These are phyloP conservation scores for Melanotus villosus DNA, from an alignment of 2,888 invertebrate genomes.

Conservation along the genomic window DNA sequence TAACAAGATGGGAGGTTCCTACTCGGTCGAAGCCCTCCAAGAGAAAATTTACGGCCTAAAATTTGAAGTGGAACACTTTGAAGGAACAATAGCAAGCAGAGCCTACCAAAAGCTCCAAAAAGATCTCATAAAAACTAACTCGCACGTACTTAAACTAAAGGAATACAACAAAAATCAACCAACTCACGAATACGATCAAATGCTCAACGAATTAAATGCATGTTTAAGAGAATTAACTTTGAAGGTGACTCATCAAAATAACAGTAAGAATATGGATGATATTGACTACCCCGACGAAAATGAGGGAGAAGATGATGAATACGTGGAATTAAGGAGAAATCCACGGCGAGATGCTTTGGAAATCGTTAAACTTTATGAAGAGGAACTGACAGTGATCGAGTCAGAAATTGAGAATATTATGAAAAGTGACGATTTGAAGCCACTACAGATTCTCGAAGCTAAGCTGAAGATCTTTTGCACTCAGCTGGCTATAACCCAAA, in stretches of 20 bases:
- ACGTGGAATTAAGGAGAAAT: neutral
- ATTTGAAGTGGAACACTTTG: neutral
- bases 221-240: neutral
- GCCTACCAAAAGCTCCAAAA: neutral
- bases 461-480: slow-evolving; percentile 3
- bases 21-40: slow-evolving; percentile 5
- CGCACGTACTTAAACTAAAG: neutral
- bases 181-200: neutral
- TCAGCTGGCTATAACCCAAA: neutral
- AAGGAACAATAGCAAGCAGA: slow-evolving; percentile 1
- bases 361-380: neutral
- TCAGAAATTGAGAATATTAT: neutral
- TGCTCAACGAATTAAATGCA: neutral
- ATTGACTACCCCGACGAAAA: neutral
- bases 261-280: neutral
- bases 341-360: neutral
- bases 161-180: neutral
- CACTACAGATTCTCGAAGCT: neutral
- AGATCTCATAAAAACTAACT: neutral
- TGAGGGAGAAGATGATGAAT: neutral
- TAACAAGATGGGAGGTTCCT: neutral
- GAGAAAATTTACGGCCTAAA: neutral
- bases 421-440: neutral
- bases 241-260: neutral
- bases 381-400: neutral